Base-by-base conservation (phyloP, 2,797 vertebrate genomes). In the Gambelia wislizenii region DNA sequence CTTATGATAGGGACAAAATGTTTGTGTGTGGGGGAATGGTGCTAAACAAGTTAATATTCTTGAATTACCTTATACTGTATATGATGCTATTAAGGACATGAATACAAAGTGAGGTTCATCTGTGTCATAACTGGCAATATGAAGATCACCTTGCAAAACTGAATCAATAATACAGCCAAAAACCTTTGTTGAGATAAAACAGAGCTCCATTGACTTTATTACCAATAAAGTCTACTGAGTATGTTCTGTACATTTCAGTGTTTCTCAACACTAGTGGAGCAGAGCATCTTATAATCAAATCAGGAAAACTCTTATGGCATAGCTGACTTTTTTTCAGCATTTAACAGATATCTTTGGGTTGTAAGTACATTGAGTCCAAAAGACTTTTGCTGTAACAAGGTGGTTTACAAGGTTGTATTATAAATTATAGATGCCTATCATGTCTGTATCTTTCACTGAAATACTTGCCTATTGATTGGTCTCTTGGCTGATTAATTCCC, bases 391-490 rank as follows among this genome's bases (percentile, higher is more conserved):
- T 85, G 78, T 67, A 88, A 76, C 0, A 0, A 1, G 4, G 64
- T 36, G 2, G 67, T 87, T 94, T 81, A 90, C 93, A 87, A 83
- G 92, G 47, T 30, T 52, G 72, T 56, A 33, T 92, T n/a, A 18
- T 89, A 69, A 94, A 94, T 91, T 84, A 56, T 2, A 80, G 88
- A 93, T 87, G 90, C 90, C 13, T 27, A 56, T 89, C 82, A 61
- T 22, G 87, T 39, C 88, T 52, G 88, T 20, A 54, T 86, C 80
- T 88, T 87, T 92, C 91, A 81, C 27, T 13, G 77, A 92, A 92
- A 86, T 78, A 78, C 89, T 75, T 39, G 0, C 89, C 77, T 69
- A 86, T 87, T 13, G 90, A 94, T 86, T 90, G 54, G 84, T 84
- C 67, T 94, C 70, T 82, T 83, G 47, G 69, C 87, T 27, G 86